A percentile compares a stretch with the other conserved stretches of the same genome.
Conservation (phyloP, 1,140 invertebrate species). For the Hesperophylax magnus region DNA sequence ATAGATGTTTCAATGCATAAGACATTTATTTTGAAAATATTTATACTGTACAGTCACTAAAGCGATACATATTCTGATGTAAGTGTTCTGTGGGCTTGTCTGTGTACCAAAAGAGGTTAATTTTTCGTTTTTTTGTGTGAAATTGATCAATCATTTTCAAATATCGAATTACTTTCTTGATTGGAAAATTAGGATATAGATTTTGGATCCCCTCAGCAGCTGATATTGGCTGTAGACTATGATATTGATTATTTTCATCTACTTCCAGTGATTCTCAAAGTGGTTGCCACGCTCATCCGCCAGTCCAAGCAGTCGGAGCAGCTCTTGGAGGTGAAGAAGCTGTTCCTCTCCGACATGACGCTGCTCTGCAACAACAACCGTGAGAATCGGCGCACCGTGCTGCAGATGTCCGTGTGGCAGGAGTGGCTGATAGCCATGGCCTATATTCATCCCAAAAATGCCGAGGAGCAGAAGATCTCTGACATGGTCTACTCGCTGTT, state of each 20-base stretch:
- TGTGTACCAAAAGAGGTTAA: too few relatives aligned
- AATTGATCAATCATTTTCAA: too few relatives aligned
- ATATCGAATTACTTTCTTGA: too few relatives aligned
- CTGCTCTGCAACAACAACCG: slow-evolving; percentile 96
- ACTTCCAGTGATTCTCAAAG: slow-evolving; percentile 95
- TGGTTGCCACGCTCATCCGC: slow-evolving; percentile 95
- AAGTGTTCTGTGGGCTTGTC: too few relatives aligned
- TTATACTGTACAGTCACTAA: too few relatives aligned
- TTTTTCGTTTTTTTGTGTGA: too few relatives aligned
- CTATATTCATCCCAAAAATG: slow-evolving; percentile 96
- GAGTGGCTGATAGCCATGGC: slow-evolving; percentile 99
- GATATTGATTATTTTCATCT: slow-evolving; percentile 33
- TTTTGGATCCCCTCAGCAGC: too few relatives aligned
- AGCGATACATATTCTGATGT: too few relatives aligned
- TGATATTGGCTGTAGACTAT: too few relatives aligned
- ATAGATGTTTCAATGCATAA: too few relatives aligned
- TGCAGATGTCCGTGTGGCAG: slow-evolving; percentile 99
- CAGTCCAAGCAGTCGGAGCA: slow-evolving; percentile 96
- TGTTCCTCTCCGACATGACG: slow-evolving; percentile 98
- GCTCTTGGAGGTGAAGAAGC: slow-evolving; percentile 93
- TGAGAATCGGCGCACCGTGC: slow-evolving; percentile 95
- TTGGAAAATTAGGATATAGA: too few relatives aligned
- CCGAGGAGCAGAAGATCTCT: slow-evolving; percentile 96
- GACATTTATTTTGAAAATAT: too few relatives aligned
- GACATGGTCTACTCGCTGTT: slow-evolving; percentile 99